Conservation (phyloP, 2,888 invertebrate species). For the Eilema depressum region DNA sequence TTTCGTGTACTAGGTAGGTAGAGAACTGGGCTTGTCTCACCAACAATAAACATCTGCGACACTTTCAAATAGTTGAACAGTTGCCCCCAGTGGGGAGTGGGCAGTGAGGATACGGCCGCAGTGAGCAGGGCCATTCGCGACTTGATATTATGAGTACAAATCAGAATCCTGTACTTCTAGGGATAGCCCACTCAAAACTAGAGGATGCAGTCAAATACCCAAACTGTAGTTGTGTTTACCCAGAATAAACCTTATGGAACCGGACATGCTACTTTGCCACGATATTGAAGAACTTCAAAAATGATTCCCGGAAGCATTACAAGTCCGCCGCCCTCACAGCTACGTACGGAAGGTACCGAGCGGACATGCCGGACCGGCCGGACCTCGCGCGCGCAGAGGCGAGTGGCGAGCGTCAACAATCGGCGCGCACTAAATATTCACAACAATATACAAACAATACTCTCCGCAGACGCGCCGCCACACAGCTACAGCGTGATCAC, state of each 20-base stretch:
- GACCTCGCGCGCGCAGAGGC: slow-evolving; percentile 42
- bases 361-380: too few species aligned
- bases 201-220: too few species aligned
- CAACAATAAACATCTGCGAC: not conserved
- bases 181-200: too few species aligned
- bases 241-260: not conserved
- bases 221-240: not conserved
- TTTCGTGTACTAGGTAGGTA: not conserved
- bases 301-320: not conserved
- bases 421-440: slow-evolving; percentile 6
- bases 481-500: slow-evolving; percentile 8
- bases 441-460: slow-evolving; percentile 16
- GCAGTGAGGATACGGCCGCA: not conserved
- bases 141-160: too few species aligned
- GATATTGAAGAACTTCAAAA: not conserved
- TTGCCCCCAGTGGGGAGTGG: not conserved
- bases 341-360: too few species aligned
- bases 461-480: not conserved
- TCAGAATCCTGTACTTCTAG: too few species aligned
- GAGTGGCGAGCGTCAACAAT: slow-evolving; percentile 34
- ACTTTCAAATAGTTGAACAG: not conserved
- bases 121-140: too few species aligned
- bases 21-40: not conserved
- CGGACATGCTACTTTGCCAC: not conserved
- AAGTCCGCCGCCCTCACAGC: too few species aligned